Base-by-base conservation (phyloP, 1,140 invertebrate genomes). In the Sitophilus oryzae region DNA sequence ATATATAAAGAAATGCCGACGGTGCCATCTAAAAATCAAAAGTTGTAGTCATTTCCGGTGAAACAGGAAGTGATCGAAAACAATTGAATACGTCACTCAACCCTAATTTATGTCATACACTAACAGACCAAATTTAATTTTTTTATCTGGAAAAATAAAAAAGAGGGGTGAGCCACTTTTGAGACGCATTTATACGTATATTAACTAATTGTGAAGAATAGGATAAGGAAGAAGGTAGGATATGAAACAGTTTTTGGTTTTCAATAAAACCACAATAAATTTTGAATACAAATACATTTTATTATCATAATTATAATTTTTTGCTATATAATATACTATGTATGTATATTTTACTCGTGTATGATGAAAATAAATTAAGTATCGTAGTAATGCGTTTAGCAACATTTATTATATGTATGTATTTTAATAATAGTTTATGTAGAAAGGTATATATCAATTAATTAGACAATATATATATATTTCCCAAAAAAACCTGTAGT, bases 251-350 rank as follows among this genome's bases (percentile, higher is more conserved):
- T 30, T 30, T 30, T 11, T 5, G 25, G 11, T 30, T 30, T 30
- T 56, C 8, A 56, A 42, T 34, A 52, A 50, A 19, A 50, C 20
- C 22, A 19, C 20, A 50, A 14, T 15, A 34, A 35, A n/a, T 66
- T n/a, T n/a, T 61, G 68, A 70, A 68, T 71, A 71, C 68, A 71
- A 71, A 71, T 71, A 70, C 68, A 68, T 66, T 70, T 71, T 70
- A 70, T 70, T 71, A 68, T 70, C 65, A 65, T 69, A 68, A 68
- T 70, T 67, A 68, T 69, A 71, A 67, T 67, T 68, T 71, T 61
- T 66, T 67, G 69, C 70, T 66, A 69, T 70, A 70, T 71, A 70
- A 69, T 68, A 71, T 69, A 63, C 64, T 70, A 69, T 67, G 60
- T 66, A 68, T 67, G 62, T 70, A 65, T 69, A 68, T 65, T 55